Evolutionary conservation across 2,888 invertebrate species (phyloP).

Genomic region (Phaonia tiefii): DNA sequence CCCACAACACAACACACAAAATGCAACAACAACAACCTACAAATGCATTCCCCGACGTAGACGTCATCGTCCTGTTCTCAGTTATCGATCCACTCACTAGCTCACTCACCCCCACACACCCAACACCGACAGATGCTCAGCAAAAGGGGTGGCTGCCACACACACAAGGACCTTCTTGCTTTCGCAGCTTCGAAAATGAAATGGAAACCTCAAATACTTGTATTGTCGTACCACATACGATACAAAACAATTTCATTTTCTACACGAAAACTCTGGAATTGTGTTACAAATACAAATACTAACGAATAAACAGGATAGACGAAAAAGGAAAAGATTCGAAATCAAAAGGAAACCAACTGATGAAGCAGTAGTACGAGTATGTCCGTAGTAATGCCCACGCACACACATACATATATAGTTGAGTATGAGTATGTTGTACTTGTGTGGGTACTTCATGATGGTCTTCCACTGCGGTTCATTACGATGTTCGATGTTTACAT

Average conservation of each 20-base stretch:
- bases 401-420: background rate
- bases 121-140: conserved; percentile 33
- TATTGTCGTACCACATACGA: conserved; percentile 13
- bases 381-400: background rate
- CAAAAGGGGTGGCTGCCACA: conserved; percentile 57
- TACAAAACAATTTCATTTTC: conserved; percentile 58
- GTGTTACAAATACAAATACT: conserved; percentile 61
- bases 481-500: conserved; percentile 41
- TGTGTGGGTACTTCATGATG: conserved; percentile 55
- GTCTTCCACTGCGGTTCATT: conserved; percentile 61
- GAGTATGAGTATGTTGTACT: conserved; percentile 10
- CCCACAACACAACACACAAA: too few species aligned
- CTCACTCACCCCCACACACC: background rate
- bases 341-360: conserved; percentile 30
- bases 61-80: background rate
- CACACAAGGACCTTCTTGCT: conserved; percentile 7
- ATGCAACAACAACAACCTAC: background rate
- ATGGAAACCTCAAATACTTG: conserved; percentile 57
- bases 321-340: background rate
- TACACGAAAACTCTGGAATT: conserved; percentile 60
- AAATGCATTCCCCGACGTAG: background rate
- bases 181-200: conserved; percentile 50
- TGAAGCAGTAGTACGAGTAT: conserved; percentile 17
- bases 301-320: background rate
- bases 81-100: background rate